A percentile compares a stretch with the other conserved stretches of the same genome.
Evolutionary conservation across 2,888 invertebrate species (phyloP).

Genomic region (Aphidius colemani): DNA sequence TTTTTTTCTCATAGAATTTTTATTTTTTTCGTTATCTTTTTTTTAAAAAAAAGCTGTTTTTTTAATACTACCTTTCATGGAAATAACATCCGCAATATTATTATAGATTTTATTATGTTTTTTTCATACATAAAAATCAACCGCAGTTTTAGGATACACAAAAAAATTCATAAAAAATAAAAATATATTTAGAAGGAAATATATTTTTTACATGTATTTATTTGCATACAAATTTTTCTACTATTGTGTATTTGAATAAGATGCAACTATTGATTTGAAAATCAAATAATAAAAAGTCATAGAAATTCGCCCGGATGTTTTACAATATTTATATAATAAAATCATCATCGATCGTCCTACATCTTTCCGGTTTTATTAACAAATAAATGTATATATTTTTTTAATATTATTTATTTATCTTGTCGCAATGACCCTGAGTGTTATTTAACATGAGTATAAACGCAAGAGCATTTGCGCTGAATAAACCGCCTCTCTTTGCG

Average conservation of each 20-base stretch:
- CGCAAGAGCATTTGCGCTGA: conserved; percentile 23
- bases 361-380: background rate
- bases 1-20: conserved; percentile 7
- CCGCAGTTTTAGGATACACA: conserved; percentile 20
- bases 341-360: background rate
- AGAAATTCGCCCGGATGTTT: too few relatives aligned
- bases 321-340: too few relatives aligned
- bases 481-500: background rate
- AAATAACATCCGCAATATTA: conserved; percentile 24
- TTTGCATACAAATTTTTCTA: background rate
- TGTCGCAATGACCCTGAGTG: conserved; percentile 14
- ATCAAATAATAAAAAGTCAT: too few relatives aligned
- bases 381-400: too few relatives aligned
- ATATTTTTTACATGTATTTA: background rate
- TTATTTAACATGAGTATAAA: conserved; percentile 29
- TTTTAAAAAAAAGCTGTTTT: background rate
- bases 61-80: background rate
- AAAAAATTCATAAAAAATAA: background rate
- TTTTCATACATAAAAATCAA: conserved; percentile 14
- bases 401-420: background rate
- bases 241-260: too few relatives aligned
- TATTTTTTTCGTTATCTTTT: conserved; percentile 3
- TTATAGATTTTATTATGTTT: conserved; percentile 8
- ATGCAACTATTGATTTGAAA: too few relatives aligned
- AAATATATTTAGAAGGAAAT: background rate